Evolutionary conservation across 2,888 invertebrate species (phyloP), one percentile per base, ranked within the genome.

Genomic region (Spilosoma lubricipeda): DNA sequence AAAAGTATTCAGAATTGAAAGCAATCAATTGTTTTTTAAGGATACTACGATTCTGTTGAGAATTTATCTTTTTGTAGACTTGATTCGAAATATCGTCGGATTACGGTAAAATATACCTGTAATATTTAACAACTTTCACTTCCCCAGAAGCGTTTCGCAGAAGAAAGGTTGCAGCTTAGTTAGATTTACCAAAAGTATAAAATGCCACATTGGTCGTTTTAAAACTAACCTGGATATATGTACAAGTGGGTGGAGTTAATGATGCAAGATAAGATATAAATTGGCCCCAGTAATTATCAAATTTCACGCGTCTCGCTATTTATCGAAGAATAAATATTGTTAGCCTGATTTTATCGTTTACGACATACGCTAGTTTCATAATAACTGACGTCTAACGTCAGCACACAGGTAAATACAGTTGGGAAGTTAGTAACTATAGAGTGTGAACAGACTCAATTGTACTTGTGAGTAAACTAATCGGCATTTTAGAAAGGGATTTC

Each of bases 301-400:
- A 93, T 93, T 94, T 93, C 89, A 93, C 92, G 91, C 90, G 88
- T 91, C 91, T 90, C 81, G 87, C 89, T 88, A 89, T 88, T 92
- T 94, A 95, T 95, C 95, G 86, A 78, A 89, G 87, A 90, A 91
- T 88, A 94, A 95, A 95, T 93, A 94, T 93, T 92, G 92, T 91
- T 90, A 89, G 87, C 88, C 90, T 87, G 86, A 85, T 90, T 92
- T 90, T 90, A 90, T 90, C 88, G 87, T 90, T 90, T 88, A 90
- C 90, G 85, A 87, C 87, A 89, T 78, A 81, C 76, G 82, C 75
- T 79, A 80, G 89, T 94, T 93, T 93, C 93, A 85, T 92, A 30
- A 63, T 63, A 93, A 93, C 88, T 77, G 67, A 74, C 65, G 52
- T n/a, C 65, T 39, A 64, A 69, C 18, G 52, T 70, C 68, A 75